Conservation (phyloP, 2,888 invertebrate genomes). For the Autographa pulchrina region DNA sequence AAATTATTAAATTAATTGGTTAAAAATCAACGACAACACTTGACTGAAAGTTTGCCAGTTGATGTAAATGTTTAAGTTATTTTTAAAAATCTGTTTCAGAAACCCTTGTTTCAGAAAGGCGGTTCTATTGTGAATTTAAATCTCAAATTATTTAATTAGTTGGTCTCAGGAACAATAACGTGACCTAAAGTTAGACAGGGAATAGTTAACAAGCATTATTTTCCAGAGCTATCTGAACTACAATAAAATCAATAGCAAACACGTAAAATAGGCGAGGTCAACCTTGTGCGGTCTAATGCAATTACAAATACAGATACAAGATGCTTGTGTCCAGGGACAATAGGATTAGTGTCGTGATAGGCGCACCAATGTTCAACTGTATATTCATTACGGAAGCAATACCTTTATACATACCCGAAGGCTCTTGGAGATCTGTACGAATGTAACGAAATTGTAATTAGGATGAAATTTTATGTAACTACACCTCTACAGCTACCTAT, state of each 20-base stretch:
- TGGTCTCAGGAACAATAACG: too few relatives aligned
- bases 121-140: too few relatives aligned
- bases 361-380: slow-evolving; percentile 1
- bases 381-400: background rate
- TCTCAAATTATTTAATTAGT: too few relatives aligned
- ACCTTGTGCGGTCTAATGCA: background rate
- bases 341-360: background rate
- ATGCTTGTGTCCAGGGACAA: background rate
- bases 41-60: background rate
- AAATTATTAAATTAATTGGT: too few relatives aligned
- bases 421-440: background rate
- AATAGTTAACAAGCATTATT: background rate
- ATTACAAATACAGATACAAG: background rate
- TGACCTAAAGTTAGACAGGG: too few relatives aligned
- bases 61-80: background rate
- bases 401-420: background rate
- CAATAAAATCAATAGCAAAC: background rate
- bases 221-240: background rate
- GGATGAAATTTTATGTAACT: too few relatives aligned
- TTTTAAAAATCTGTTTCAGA: too few relatives aligned
- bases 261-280: background rate
- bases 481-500: too few relatives aligned
- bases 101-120: too few relatives aligned
- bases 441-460: background rate
- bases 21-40: background rate